Percentiles rank a stretch among this genome's conserved stretches.
These are phyloP conservation scores for Apus apus DNA, from an alignment of 2,113 vertebrate genomes.

Conservation along the genomic window DNA sequence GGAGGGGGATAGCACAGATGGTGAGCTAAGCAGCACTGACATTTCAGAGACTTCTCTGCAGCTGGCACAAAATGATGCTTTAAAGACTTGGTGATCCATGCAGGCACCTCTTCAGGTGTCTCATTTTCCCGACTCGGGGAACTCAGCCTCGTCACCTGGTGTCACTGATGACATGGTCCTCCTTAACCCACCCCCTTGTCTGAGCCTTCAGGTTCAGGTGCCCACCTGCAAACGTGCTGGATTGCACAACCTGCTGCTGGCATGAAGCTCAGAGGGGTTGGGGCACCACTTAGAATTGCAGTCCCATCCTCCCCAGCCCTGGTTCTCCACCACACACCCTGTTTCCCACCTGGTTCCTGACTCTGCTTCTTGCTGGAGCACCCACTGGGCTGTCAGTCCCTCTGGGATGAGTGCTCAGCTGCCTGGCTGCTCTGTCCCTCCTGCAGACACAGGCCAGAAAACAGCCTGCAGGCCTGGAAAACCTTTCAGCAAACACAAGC, in stretches of 20 bases:
- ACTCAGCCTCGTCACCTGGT: not conserved
- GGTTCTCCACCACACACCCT: rapidly evolving
- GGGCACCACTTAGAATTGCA: not conserved
- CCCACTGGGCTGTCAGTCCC: not conserved
- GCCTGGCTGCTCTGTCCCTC: not conserved
- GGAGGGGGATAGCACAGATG: conserved; percentile 46
- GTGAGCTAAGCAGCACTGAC: conserved; percentile 1
- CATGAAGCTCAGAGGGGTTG: not conserved
- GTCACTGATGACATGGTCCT: not conserved
- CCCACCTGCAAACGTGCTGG: not conserved
- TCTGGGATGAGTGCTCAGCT: not conserved
- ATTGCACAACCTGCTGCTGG: not conserved
- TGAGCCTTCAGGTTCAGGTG: not conserved
- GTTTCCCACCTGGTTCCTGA: not conserved
- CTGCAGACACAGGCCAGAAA: not conserved
- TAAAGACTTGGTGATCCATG: not conserved
- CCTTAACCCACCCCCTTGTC: not conserved
- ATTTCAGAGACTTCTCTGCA: conserved; percentile 51
- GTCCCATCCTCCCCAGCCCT: rapidly evolving
- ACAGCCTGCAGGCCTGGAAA: not conserved
- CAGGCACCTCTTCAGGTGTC: not conserved
- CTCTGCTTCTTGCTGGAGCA: not conserved
- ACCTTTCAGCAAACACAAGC: too few relatives aligned
- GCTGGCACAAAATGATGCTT: conserved; percentile 36
- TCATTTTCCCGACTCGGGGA: not conserved